Evolutionary conservation across 1,140 invertebrate species (phyloP), one percentile per base, ranked within the genome.

Genomic region (Drosophila micromelanica): DNA sequence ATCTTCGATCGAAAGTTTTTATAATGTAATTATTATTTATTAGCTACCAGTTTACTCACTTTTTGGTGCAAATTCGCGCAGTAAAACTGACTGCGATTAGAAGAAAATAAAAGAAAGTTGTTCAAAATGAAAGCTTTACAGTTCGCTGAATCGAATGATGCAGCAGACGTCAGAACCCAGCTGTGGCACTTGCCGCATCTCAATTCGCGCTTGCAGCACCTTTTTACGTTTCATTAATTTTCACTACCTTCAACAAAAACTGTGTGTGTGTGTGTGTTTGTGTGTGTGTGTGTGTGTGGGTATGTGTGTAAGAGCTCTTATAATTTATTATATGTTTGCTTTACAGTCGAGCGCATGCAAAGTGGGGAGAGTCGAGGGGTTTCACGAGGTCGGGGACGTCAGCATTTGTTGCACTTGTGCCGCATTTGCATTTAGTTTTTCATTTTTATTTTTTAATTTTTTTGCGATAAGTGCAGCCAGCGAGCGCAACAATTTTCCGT

Each of bases 311-410:
- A n/a, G n/a, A 54, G 57, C 46, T 71, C 61, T 82, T 87, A 79
- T 82, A 82, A 87, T 79, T 87, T 82, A 87, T 82, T 87, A 65
- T 89, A 82, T 82, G 84, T 89, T 89, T 80, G 74, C 74, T 71
- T 89, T 74, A 63, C 84, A 84, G 78, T 89, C 43, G 79, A 87
- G 73, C 64, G 73, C 76, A 65, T 69, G 73, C 55, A 38, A 65
- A 65, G 54, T 49, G 64, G 56, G 40, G 63, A 45, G 27, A 27
- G 27, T 27, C 27, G 27, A 27, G 27, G 27, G 27, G 27, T 6
- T 27, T 27, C 3, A 27, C 2, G 42, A 11, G 20, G 13, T n/a
- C 12, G 9, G 32, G 32, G n/a, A 20, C n/a, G 64, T 59, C 40
- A 27, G 5, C 27, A 5, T 27, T 27, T 27, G 27, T 27, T 27